phyloP scores from a whole-genome alignment of 2,888 invertebrate genomes.

The Mechanitis messenoides region DNA sequence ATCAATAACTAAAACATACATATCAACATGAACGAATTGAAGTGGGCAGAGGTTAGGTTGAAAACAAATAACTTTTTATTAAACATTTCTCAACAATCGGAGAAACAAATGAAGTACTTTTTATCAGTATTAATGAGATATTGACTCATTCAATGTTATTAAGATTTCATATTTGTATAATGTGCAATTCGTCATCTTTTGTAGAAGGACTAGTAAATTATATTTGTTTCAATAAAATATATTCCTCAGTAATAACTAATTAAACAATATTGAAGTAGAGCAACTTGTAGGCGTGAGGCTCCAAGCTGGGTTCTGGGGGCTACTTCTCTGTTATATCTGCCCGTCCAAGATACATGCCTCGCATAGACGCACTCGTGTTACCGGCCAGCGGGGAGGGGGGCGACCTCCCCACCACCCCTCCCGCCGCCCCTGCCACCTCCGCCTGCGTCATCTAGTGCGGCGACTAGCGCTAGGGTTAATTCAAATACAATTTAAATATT shows the following conservation, averaged over 20 bases:
- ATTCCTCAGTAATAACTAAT: neutral
- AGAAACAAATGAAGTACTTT: no score
- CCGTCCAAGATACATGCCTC: slow-evolving; percentile 77
- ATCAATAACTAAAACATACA: no score
- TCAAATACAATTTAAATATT: slow-evolving; percentile 53
- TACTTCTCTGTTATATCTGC: slow-evolving; percentile 77
- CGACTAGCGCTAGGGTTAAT: slow-evolving; percentile 73
- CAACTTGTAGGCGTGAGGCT: slow-evolving; percentile 39
- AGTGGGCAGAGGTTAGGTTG: no score
- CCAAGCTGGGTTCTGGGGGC: slow-evolving; percentile 71
- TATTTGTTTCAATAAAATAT: no score
- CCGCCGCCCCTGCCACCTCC: slow-evolving; percentile 37
- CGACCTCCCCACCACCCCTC: slow-evolving; percentile 36
- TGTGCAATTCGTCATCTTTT: no score
- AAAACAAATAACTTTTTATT: no score
- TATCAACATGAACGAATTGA: no score
- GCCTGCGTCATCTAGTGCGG: slow-evolving; percentile 72
- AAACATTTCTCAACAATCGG: no score
- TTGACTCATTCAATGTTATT: no score
- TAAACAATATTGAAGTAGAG: slow-evolving; percentile 47
- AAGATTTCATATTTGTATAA: no score
- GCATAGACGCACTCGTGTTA: slow-evolving; percentile 77
- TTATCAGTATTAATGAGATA: no score
- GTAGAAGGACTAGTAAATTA: no score
- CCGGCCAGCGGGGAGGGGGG: slow-evolving; percentile 56